Base-by-base conservation (phyloP, 2,797 vertebrate species). In the Poeciliopsis gracilis region DNA sequence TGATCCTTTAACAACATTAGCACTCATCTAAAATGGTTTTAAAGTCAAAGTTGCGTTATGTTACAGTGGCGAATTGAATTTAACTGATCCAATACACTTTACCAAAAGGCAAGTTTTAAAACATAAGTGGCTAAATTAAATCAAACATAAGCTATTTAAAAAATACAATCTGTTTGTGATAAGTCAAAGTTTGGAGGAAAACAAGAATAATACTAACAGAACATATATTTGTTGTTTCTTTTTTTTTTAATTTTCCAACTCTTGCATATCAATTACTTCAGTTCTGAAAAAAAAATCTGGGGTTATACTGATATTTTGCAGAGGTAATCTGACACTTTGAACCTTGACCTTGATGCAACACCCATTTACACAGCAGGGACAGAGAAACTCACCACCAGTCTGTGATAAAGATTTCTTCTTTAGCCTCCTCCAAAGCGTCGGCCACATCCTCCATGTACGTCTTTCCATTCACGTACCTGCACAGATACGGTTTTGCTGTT, bases 371-470 rank as follows among this genome's bases (percentile, higher is more conserved):
- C 43, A 36, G 13, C 18, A 13, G 9, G 45, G 30, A 73, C 23
- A 59, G 16, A 23, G 28, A 43, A 33, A 96, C 98, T 63, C 89
- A 99, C 98, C 98, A 99, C 98, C 98, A 99, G 89, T 99, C 98
- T 0, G 98, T 99, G 94, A 99, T 99, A 80, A 99, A 99, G 92
- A 99, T 99, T 84, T 99, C 98, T 81, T 99, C 98, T 71, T 96
- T 96, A 0, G 98, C 98, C 7, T 96, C 97, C 91, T 99, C 98
- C 95, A 99, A 94, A 55, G 98, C 98, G 47, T 98, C 90, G 0
- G 98, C 98, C 0, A 99, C 95, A 1, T 99, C 98, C 94, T 98
- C 97, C 87, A 99, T 99, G 93, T 99, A 99, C 6, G 95, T 96
- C 93, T 97, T 98, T 0, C 98, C 97, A 33, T 99, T 99, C 57